Evolutionary conservation across 1,140 invertebrate genomes (phyloP), one percentile per base, ranked within the genome.

Genomic region (Streblospio benedicti): DNA sequence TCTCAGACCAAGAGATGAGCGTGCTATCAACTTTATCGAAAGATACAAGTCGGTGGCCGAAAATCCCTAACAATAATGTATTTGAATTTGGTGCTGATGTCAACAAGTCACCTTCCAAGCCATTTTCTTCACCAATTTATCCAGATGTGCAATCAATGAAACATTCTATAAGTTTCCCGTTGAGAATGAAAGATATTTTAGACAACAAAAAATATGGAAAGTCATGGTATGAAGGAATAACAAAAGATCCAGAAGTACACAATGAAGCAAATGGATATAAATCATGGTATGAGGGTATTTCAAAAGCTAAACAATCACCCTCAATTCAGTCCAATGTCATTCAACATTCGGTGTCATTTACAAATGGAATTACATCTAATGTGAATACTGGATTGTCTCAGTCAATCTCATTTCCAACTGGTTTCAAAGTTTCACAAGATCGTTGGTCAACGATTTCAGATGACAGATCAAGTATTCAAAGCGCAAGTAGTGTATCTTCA

Each of bases 201-300:
- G 32, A n/a, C 6, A 18, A 18, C 18, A 52, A 25, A 6, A 4
- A 23, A 5, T 12, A 38, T 2, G 35, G 31, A 1, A 4, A 20
- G 20, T 38, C 53, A 2, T 56, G 53, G 53, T 56, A 56, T 18
- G 53, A 56, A 12, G 53, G 53, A 5, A 56, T 56, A n/a, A 18
- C 25, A 16, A 9, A 47, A 12, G 45, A n/a, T 47, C 45, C 30
- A 6, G 6, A 28, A 47, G 45, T 27, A 47, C 45, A 18, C 53
- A 25, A 18, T 30, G 31, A n/a, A n/a, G n/a, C n/a, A n/a, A n/a
- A n/a, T n/a, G n/a, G n/a, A n/a, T n/a, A n/a, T n/a, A n/a, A n/a
- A n/a, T n/a, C n/a, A n/a, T n/a, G n/a, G n/a, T n/a, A n/a, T n/a
- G n/a, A n/a, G n/a, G n/a, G n/a, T n/a, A n/a, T n/a, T n/a, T n/a